Percentiles rank a stretch among this genome's conserved stretches.
Conservation (phyloP, 2,888 invertebrate genomes). For the Archips xylosteana region DNA sequence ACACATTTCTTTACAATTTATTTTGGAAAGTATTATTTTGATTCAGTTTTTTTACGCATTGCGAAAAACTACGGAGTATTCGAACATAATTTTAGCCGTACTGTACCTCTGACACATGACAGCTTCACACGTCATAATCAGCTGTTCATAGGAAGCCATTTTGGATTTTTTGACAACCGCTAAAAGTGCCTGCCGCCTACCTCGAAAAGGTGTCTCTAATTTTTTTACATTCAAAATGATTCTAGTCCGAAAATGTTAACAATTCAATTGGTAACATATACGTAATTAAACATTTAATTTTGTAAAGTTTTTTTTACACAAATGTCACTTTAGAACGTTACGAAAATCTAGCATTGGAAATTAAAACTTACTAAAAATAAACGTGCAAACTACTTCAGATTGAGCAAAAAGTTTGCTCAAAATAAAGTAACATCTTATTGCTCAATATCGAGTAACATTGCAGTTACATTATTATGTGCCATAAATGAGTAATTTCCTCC, state of each 20-base stretch:
- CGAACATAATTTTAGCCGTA: not conserved
- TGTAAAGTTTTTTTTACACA: not conserved
- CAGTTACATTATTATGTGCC: too few species aligned
- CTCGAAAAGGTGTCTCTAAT: not conserved
- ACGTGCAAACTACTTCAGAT: not conserved
- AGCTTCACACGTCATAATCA: not conserved
- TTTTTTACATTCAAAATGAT: not conserved
- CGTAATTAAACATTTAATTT: not conserved
- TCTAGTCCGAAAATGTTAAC: not conserved
- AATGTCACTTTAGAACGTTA: not conserved
- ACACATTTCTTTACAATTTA: too few species aligned
- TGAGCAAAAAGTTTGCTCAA: not conserved
- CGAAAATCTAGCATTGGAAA: constrained; percentile 21
- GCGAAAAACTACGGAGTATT: too few species aligned
- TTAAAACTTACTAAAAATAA: not conserved
- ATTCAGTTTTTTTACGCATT: not conserved
- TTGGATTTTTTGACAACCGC: not conserved
- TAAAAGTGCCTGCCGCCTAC: not conserved
- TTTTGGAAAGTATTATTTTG: too few species aligned
- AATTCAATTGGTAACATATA: not conserved
- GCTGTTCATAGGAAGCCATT: constrained; percentile 5
- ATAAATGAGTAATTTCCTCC: not conserved
- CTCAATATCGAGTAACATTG: too few species aligned
- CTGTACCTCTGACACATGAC: not conserved
- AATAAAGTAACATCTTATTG: not conserved